A percentile compares a stretch with the other conserved stretches of the same genome.
Evolutionary conservation across 2,888 invertebrate species (phyloP).

Genomic region (Apeira syringaria): DNA sequence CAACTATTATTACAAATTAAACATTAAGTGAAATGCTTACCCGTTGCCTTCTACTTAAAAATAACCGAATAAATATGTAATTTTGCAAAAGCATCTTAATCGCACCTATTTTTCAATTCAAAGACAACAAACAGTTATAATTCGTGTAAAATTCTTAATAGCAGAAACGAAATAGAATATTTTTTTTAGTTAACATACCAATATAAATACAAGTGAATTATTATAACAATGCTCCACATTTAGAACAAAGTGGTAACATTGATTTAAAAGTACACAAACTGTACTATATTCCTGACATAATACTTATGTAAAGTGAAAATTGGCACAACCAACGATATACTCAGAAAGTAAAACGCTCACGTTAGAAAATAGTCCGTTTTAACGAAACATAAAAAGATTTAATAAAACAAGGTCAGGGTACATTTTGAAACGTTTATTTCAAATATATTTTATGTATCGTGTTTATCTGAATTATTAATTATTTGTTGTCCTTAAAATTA

Average conservation of each 20-base stretch:
- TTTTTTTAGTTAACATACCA: no score
- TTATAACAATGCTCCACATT: no score
- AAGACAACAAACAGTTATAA: slow-evolving; percentile 24
- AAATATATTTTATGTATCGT: slow-evolving; percentile 1
- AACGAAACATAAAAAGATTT: not conserved
- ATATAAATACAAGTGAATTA: no score
- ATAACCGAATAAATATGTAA: slow-evolving; percentile 28
- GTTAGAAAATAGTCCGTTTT: slow-evolving; percentile 1
- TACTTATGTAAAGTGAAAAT: slow-evolving; percentile 1
- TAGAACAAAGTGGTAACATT: no score
- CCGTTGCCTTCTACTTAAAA: slow-evolving; percentile 47
- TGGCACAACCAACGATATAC: not conserved
- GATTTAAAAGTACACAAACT: no score
- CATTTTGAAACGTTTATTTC: slow-evolving; percentile 11
- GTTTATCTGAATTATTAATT: slow-evolving; percentile 14
- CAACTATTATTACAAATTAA: slow-evolving; percentile 33
- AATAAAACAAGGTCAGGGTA: slow-evolving; percentile 17
- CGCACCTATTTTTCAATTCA: slow-evolving; percentile 21
- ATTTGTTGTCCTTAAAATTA: slow-evolving; percentile 32
- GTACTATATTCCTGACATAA: not conserved
- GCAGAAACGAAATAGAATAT: not conserved
- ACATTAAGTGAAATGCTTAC: slow-evolving; percentile 53
- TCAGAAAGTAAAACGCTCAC: not conserved
- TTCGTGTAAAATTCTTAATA: slow-evolving; percentile 1
- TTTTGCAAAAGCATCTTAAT: slow-evolving; percentile 15